These are phyloP conservation scores for Stictonetta naevosa DNA, from an alignment of 2,113 vertebrate species.

Conservation along the genomic window DNA sequence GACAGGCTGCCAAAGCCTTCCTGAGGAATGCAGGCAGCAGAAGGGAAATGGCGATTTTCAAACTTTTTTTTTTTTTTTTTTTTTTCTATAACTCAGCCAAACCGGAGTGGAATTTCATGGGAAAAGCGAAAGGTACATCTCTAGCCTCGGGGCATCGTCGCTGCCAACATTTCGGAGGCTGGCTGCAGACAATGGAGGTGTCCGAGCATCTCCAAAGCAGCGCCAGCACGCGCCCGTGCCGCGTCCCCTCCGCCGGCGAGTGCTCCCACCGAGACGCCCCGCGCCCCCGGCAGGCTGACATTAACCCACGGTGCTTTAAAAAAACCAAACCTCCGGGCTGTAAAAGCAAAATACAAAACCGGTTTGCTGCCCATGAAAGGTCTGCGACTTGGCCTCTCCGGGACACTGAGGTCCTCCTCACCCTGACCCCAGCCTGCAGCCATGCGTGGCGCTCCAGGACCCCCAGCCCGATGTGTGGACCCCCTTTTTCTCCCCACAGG, in stretches of 20 bases:
- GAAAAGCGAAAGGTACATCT: conserved; percentile 69
- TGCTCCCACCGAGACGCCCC: not conserved
- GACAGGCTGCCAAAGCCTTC: conserved; percentile 72
- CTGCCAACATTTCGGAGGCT: conserved; percentile 60
- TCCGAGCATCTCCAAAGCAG: conserved; percentile 31
- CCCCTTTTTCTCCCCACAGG: not conserved
- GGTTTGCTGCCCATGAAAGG: not conserved
- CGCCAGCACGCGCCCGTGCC: not conserved
- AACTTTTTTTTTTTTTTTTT: conserved; percentile 26
- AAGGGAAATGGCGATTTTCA: conserved; percentile 72
- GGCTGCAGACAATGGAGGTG: conserved; percentile 45
- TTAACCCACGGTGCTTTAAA: not conserved
- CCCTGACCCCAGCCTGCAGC: not conserved
- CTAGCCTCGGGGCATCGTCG: not conserved
- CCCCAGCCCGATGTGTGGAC: not conserved
- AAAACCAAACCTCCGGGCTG: not conserved
- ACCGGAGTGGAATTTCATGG: conserved; percentile 72
- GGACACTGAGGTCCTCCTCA: not conserved
- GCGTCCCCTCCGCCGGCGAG: not conserved
- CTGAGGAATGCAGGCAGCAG: conserved; percentile 70
- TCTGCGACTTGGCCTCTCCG: not conserved
- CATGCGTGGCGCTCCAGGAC: not conserved
- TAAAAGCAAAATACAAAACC: not conserved
- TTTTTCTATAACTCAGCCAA: conserved; percentile 49
- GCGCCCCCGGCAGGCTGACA: not conserved